These are phyloP conservation scores for Deladenus siricidicola DNA, from an alignment of 2,888 invertebrate species.

Conservation along the genomic window DNA sequence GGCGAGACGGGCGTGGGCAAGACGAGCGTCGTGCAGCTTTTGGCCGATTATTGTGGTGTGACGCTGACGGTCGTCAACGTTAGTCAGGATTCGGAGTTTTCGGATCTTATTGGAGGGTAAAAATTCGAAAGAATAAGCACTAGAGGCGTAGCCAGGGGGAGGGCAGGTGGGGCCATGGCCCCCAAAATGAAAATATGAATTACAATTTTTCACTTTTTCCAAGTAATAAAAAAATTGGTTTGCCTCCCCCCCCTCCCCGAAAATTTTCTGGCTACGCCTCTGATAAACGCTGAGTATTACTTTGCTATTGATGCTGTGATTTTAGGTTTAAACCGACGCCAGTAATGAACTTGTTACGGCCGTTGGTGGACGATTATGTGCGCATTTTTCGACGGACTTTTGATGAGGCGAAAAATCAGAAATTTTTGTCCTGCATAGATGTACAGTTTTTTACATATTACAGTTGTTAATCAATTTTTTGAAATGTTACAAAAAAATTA, in stretches of 20 bases:
- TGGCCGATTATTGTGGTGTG: slow-evolving; percentile 38
- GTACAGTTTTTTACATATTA: slow-evolving; percentile 54
- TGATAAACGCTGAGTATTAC: no score
- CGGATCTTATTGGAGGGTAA: slow-evolving; percentile 82
- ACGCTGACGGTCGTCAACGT: slow-evolving; percentile 88
- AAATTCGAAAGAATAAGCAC: no score
- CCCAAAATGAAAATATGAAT: no score
- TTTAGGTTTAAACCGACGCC: slow-evolving; percentile 79
- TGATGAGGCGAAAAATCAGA: slow-evolving; percentile 71
- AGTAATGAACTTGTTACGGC: slow-evolving; percentile 71
- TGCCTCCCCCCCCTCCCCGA: neutral
- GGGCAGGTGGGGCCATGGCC: no score
- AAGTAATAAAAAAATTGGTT: no score
- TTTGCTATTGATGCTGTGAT: neutral
- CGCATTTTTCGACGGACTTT: slow-evolving; percentile 68
- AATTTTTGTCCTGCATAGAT: slow-evolving; percentile 73
- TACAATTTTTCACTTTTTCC: no score
- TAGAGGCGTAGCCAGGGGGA: neutral
- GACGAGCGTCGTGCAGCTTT: slow-evolving; percentile 73
- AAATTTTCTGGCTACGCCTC: no score
- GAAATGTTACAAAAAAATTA: neutral
- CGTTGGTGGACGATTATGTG: slow-evolving; percentile 75
- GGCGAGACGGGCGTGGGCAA: slow-evolving; percentile 99
- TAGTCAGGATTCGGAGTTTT: slow-evolving; percentile 96
- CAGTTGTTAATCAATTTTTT: neutral